A percentile compares a stretch with the other conserved stretches of the same genome.
Evolutionary conservation across 2,113 vertebrate species (phyloP).

Genomic region (Bubo scandiacus): DNA sequence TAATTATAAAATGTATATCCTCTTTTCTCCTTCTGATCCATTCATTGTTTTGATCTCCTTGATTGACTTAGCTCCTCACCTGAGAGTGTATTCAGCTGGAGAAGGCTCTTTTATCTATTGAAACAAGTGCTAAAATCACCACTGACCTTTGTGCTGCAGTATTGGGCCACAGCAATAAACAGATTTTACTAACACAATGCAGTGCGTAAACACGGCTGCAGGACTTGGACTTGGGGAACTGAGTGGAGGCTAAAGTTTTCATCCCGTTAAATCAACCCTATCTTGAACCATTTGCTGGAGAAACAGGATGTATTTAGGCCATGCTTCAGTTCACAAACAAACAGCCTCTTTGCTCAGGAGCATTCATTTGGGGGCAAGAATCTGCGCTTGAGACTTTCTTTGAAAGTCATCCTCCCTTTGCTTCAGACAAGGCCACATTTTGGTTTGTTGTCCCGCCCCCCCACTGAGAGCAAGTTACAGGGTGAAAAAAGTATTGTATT

Average conservation of each 20-base stretch:
- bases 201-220: neutral
- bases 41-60: neutral
- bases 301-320: neutral
- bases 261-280: neutral
- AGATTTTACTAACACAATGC: neutral
- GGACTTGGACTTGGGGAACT: neutral
- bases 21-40: neutral
- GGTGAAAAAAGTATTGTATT: neutral
- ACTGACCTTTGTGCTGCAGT: neutral
- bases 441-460: neutral
- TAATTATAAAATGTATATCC: neutral
- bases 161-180: neutral
- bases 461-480: neutral
- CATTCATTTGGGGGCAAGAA: neutral
- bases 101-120: neutral
- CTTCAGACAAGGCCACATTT: neutral
- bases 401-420: neutral
- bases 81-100: neutral
- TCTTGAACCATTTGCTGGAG: neutral
- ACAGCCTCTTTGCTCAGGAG: neutral
- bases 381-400: neutral
- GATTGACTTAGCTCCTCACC: neutral
- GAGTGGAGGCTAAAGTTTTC: neutral
- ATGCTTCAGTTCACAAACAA: neutral
- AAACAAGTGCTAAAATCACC: neutral